Base-by-base conservation (phyloP, 2,888 invertebrate species). In the Agrotis ipsilon region DNA sequence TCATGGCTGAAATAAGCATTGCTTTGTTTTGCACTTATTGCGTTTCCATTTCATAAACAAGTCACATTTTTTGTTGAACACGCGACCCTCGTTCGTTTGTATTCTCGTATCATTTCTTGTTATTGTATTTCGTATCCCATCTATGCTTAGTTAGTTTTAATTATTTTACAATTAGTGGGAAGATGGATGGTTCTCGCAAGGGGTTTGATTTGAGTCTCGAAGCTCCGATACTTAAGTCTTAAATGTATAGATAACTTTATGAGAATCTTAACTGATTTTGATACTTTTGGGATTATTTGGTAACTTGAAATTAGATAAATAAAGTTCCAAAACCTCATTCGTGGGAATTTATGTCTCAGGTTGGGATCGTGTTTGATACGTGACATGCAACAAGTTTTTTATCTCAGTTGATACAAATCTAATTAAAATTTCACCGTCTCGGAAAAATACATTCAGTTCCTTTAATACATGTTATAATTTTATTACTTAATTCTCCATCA, bases 121-220 rank as follows among this genome's bases (percentile, higher is more conserved):
- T 85, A 85, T 86, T 85, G 83, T 84, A 82, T 85, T 87, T 84
- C 83, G 78, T 83, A 83, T 80, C 69, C 80, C 82, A 85, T 88
- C 87, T 84, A 85, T 85, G 87, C 88, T 87, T 87, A 88, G 89
- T 89, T 89, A 86, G 86, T 89, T 91, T 92, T 91, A 92, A 92
- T 92, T 92, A 92, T 90, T 90, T 90, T 89, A 91, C 90, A 92
- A 92, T 93, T 92, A 92, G 89, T 88, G 80, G 71, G 88, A 91
- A 91, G 92, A 92, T 91, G 88, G 90, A 91, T 92, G 89, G 80
- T 79, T 84, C 87, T 85, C 70, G 81, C 81, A 85, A 83, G 87
- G 85, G 89, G 86, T 86, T 87, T 78, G 87, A 87, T 87, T 87
- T 84, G 86, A 87, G 87, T 90, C 89, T 86, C 80, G 78, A 87